These are phyloP conservation scores for Leguminivora glycinivorella DNA, from an alignment of 1,140 invertebrate species.

Conservation along the genomic window DNA sequence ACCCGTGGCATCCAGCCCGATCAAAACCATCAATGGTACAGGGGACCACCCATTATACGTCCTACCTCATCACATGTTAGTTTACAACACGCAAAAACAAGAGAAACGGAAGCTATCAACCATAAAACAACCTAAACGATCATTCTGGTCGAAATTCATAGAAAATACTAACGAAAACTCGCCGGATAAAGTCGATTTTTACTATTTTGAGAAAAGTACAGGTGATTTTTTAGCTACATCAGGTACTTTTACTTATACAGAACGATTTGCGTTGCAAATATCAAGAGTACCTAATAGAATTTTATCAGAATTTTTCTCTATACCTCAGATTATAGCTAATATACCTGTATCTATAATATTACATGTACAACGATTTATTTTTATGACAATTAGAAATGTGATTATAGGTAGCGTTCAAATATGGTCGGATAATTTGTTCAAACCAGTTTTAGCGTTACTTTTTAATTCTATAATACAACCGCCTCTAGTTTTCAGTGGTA, in stretches of 20 bases:
- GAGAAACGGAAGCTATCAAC: background rate
- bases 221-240: background rate
- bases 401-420: slow-evolving; percentile 81
- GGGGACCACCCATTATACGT: background rate
- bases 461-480: slow-evolving; percentile 84
- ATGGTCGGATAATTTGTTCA: slow-evolving; percentile 83
- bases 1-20: background rate
- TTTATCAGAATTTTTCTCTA: background rate
- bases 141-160: background rate
- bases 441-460: slow-evolving; percentile 81
- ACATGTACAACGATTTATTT: background rate
- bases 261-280: background rate
- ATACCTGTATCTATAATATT: background rate
- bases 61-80: background rate
- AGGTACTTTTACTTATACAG: background rate
- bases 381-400: slow-evolving; percentile 56
- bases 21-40: background rate
- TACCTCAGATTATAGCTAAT: background rate
- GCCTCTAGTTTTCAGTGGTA: slow-evolving; percentile 81
- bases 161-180: background rate
- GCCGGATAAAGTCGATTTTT: slow-evolving; percentile 4
- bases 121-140: background rate
- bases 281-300: slow-evolving; percentile 4
- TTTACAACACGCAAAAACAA: background rate
- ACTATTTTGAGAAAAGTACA: background rate